Conservation (phyloP, 2,888 invertebrate genomes). For the Plagodis pulveraria region DNA sequence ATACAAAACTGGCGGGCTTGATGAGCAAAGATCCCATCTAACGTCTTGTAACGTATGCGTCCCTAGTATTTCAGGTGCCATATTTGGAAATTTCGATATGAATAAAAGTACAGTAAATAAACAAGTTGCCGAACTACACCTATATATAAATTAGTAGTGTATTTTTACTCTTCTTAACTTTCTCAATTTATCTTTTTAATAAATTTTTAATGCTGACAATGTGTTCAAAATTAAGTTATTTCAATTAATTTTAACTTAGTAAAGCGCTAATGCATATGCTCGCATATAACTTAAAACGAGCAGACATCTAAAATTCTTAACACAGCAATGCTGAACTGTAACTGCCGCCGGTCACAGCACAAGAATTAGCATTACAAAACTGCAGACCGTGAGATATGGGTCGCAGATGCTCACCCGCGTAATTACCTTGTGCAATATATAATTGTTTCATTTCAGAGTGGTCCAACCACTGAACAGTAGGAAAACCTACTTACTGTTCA, state of each 20-base stretch:
- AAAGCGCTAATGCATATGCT: too few species aligned
- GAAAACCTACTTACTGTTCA: too few species aligned
- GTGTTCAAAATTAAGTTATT: too few species aligned
- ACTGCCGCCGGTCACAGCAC: conserved; percentile 52
- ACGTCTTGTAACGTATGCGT: conserved; percentile 52
- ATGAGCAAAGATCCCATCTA: conserved; percentile 35
- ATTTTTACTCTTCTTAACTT: too few species aligned
- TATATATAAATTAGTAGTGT: too few species aligned
- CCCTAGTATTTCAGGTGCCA: conserved; percentile 73
- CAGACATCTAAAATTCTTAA: conserved; percentile 12
- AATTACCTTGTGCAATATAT: conserved; percentile 77
- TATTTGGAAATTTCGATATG: conserved; percentile 71
- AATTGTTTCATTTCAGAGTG: conserved; percentile 73
- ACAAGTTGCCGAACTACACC: not conserved
- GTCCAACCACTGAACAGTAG: conserved; percentile 16
- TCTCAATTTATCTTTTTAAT: too few species aligned
- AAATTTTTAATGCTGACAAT: too few species aligned
- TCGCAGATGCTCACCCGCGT: conserved; percentile 72
- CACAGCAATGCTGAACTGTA: conserved; percentile 36
- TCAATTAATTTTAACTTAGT: too few species aligned
- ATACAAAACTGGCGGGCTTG: conserved; percentile 14
- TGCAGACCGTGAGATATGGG: conserved; percentile 80
- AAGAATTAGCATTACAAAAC: conserved; percentile 74
- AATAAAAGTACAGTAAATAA: conserved; percentile 1
- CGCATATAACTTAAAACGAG: too few species aligned